These are phyloP conservation scores for Ardeotis arabs DNA, from an alignment of 2,113 vertebrate genomes.

Conservation along the genomic window DNA sequence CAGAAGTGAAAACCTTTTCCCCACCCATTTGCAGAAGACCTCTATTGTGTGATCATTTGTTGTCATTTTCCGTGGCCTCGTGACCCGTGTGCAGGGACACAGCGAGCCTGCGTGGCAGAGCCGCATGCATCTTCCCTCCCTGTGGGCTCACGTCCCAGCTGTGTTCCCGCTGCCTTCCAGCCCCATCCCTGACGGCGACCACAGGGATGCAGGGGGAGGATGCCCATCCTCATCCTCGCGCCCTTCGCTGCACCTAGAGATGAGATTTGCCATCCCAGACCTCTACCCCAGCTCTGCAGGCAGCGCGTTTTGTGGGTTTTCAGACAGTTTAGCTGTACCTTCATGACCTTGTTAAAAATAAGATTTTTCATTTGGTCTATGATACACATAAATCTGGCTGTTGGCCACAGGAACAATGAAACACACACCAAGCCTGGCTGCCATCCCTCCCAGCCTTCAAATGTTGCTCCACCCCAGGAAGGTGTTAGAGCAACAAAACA, in stretches of 20 bases:
- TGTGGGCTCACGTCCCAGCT: rapidly evolving
- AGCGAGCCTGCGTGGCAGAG: rapidly evolving
- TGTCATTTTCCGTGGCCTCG: rapidly evolving
- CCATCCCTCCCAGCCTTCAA: not conserved
- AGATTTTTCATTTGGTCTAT: not conserved
- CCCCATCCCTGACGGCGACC: not conserved
- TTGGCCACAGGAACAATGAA: not conserved
- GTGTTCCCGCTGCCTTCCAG: not conserved
- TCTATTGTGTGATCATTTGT: not conserved
- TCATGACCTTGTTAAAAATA: not conserved
- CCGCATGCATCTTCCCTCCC: rapidly evolving
- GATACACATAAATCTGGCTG: not conserved
- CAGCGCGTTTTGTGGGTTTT: not conserved
- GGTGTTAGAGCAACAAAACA: not conserved
- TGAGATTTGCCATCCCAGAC: not conserved
- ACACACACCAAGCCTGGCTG: not conserved
- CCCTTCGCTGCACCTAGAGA: not conserved
- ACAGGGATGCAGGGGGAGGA: not conserved
- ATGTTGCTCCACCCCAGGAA: not conserved
- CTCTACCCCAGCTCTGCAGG: not conserved
- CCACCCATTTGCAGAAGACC: not conserved
- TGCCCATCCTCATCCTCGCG: not conserved
- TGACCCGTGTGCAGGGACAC: not conserved
- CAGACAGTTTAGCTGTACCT: not conserved
- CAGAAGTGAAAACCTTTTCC: not conserved